Percentiles rank a stretch among this genome's conserved stretches.
phyloP scores from a whole-genome alignment of 2,888 invertebrate species.

The Antitype chi region DNA sequence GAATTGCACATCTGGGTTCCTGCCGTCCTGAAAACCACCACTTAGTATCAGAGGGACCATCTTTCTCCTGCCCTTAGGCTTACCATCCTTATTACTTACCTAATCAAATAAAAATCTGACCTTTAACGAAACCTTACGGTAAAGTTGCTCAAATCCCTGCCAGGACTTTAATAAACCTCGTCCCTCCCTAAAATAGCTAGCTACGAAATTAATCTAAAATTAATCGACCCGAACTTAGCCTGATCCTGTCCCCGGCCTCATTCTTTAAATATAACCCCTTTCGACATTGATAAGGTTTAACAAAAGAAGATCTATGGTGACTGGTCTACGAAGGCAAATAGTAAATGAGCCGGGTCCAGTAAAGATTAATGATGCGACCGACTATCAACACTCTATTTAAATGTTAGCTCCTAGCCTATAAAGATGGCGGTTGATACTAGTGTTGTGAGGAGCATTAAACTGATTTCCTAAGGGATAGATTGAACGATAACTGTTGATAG shows the following conservation, averaged over 20 bases:
- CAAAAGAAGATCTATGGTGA: slow-evolving; percentile 40
- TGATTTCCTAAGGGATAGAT: slow-evolving; percentile 55
- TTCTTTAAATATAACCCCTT: slow-evolving; percentile 22
- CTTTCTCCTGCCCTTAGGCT: not conserved
- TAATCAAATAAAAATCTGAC: slow-evolving; percentile 16
- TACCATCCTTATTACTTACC: not conserved
- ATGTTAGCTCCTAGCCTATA: slow-evolving; percentile 46
- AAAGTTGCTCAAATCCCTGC: not conserved
- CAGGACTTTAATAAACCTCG: not conserved
- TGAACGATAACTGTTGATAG: slow-evolving; percentile 12
- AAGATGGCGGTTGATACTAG: slow-evolving; percentile 32
- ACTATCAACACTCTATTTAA: slow-evolving; percentile 48
- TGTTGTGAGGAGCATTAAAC: slow-evolving; percentile 29
- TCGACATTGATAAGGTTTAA: slow-evolving; percentile 40
- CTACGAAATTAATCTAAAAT: slow-evolving; percentile 33
- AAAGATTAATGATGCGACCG: slow-evolving; percentile 54
- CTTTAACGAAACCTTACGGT: slow-evolving; percentile 4
- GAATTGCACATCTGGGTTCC: not conserved
- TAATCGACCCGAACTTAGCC: not conserved
- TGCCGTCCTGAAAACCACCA: not conserved
- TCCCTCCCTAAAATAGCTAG: slow-evolving; percentile 13
- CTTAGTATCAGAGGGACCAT: not conserved
- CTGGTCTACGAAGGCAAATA: slow-evolving; percentile 22
- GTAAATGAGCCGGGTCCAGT: slow-evolving; percentile 36
- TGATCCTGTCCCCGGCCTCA: not conserved